A percentile compares a stretch with the other conserved stretches of the same genome.
phyloP scores from a whole-genome alignment of 1,140 invertebrate genomes.

The Halictus rubicundus region DNA sequence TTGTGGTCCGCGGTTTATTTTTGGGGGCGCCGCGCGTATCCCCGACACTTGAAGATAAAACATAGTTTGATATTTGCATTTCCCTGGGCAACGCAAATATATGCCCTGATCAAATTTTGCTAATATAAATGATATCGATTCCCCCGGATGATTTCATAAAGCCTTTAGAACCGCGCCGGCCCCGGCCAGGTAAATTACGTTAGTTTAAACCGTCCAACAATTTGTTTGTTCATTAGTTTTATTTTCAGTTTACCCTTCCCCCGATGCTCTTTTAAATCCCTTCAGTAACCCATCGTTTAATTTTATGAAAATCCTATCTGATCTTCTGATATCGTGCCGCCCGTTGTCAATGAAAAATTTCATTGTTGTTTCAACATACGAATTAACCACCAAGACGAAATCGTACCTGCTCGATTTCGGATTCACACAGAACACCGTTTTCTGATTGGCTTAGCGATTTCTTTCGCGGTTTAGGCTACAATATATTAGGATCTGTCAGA shows the following conservation, averaged over 20 bases:
- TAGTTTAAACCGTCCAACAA: conserved; percentile 3
- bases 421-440: too few relatives aligned
- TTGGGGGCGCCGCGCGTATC: background rate
- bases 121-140: conserved; percentile 34
- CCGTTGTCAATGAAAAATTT: conserved; percentile 6
- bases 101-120: conserved; percentile 18
- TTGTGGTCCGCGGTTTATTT: background rate
- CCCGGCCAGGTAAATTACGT: conserved; percentile 8
- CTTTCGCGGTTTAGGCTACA: too few relatives aligned
- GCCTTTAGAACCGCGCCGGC: background rate
- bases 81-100: conserved; percentile 1
- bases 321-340: conserved; percentile 1
- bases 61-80: background rate
- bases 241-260: background rate
- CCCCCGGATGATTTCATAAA: background rate
- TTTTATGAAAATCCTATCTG: conserved; percentile 24
- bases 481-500: too few relatives aligned
- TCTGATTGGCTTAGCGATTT: too few relatives aligned
- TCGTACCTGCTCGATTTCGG: background rate
- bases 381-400: background rate
- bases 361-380: background rate
- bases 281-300: background rate
- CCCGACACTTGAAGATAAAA: conserved; percentile 13
- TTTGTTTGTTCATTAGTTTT: conserved; percentile 13
- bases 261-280: background rate